phyloP scores from a whole-genome alignment of 2,888 invertebrate genomes.

The Lampropteryx suffumata region DNA sequence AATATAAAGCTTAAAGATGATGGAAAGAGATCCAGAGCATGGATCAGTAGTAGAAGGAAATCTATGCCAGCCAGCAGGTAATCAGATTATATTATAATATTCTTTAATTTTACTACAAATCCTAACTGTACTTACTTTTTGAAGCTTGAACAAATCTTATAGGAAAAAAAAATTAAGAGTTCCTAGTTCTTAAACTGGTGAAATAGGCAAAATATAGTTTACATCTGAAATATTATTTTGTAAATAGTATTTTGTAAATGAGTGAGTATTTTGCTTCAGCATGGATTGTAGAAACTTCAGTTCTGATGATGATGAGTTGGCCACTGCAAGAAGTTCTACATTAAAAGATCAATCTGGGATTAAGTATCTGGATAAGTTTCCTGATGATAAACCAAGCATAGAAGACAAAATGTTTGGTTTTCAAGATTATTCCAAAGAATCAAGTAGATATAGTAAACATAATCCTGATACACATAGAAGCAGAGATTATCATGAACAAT shows the following conservation, averaged over 20 bases:
- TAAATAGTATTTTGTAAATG: no score
- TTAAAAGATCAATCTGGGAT: slow-evolving; percentile 31
- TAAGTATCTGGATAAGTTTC: slow-evolving; percentile 15
- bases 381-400: slow-evolving; percentile 35
- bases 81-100: slow-evolving; percentile 2
- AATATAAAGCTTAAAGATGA: slow-evolving; percentile 28
- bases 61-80: slow-evolving; percentile 60
- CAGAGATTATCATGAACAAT: slow-evolving; percentile 46
- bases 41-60: slow-evolving; percentile 54
- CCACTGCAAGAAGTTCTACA: slow-evolving; percentile 26
- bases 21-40: slow-evolving; percentile 19
- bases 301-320: slow-evolving; percentile 57
- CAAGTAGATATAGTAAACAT: slow-evolving; percentile 36
- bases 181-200: no score
- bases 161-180: no score
- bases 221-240: no score
- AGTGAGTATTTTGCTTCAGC: slow-evolving; percentile 2
- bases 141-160: no score
- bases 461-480: slow-evolving; percentile 42
- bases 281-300: slow-evolving; percentile 42
- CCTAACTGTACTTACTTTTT: no score
- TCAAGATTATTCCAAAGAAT: slow-evolving; percentile 36
- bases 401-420: slow-evolving; percentile 41
- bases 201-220: no score
- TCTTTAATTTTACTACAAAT: no score